Base-by-base conservation (phyloP, 1,140 invertebrate species). In the Portunus trituberculatus region DNA sequence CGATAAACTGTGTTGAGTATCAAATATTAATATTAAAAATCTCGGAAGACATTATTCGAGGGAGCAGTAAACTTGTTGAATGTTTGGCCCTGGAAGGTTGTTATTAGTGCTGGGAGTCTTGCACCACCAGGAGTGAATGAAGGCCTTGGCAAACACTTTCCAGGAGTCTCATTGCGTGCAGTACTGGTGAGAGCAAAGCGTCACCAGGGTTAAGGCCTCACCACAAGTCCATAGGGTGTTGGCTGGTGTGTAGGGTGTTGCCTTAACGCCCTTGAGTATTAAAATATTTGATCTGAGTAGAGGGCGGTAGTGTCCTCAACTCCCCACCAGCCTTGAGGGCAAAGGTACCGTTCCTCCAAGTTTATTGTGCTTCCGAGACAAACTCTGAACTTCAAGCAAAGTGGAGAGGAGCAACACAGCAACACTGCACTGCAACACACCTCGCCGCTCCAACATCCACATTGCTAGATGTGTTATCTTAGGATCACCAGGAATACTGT, bases 311-410 rank as follows among this genome's bases (percentile, higher is more conserved):
- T 76, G 67, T 76, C 67, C 67, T 76, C 67, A 76, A 76, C 12
- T n/a, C 67, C 67, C 67, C 67, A 76, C 67, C n/a, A 76, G 67
- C n/a, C 67, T 25, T 25, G 67, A 76, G 67, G 67, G 67, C 67
- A 76, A 76, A 76, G 67, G n/a, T 20, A 76, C 67, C n/a, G 67
- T 76, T 76, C 67, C 67, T n/a, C 1, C 12, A 25, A 76, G 12
- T 59, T 59, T n/a, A 76, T 76, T 76, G 67, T 76, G 67, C 67
- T 76, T 76, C n/a, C 67, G 67, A 76, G 67, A 76, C 67, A 76
- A n/a, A 76, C 67, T n/a, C 67, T 76, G 6, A 76, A 76, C n/a
- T 39, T 39, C 0, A 59, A 59, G 20, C 10, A 76, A 1, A 76
- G n/a, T 25, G n/a, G 6, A 25, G 16, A 20, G 6, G 25, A 25